Evolutionary conservation across 1,140 invertebrate genomes (phyloP).

Genomic region (Leptinotarsa defecta): DNA sequence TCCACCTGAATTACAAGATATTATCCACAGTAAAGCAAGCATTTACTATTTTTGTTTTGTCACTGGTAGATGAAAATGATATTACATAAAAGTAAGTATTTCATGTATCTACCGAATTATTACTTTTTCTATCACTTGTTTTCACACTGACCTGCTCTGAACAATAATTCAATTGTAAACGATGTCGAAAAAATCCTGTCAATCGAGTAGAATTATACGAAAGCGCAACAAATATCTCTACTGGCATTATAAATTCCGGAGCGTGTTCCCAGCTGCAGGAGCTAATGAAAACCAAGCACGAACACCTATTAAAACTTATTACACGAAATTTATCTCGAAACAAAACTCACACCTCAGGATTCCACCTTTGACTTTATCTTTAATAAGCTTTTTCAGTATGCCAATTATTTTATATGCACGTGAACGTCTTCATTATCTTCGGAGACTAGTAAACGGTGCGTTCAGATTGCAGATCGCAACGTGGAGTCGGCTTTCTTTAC

Average conservation of each 20-base stretch:
- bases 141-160: no score
- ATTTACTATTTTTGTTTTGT: no score
- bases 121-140: no score
- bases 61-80: no score
- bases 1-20: no score
- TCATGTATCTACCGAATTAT: no score
- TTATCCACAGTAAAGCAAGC: no score
- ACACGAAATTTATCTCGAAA: conserved; percentile 8
- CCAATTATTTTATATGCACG: conserved; percentile 8
- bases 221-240: neutral
- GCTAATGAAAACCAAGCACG: conserved; percentile 2
- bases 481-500: neutral
- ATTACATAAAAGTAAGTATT: no score
- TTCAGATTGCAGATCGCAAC: neutral
- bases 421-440: neutral
- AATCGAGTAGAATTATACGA: no score
- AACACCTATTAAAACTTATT: neutral
- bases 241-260: neutral
- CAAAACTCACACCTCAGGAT: conserved; percentile 5
- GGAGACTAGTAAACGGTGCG: neutral
- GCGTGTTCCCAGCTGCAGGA: neutral
- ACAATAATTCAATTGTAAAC: no score
- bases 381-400: neutral
- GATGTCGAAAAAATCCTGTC: no score
- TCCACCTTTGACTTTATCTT: conserved; percentile 8